Evolutionary conservation across 2,797 vertebrate genomes (phyloP).

Genomic region (Sciurus carolinensis): DNA sequence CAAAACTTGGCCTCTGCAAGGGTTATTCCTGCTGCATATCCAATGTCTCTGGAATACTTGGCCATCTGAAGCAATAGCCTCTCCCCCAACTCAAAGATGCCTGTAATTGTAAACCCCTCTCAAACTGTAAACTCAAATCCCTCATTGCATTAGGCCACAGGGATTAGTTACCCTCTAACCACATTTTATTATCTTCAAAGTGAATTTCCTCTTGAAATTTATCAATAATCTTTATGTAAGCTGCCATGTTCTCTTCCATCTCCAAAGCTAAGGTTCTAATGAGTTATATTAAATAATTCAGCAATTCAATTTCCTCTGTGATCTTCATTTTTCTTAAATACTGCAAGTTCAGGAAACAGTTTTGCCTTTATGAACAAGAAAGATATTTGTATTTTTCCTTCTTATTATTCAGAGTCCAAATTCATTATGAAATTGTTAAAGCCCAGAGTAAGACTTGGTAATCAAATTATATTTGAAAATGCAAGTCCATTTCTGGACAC

Average conservation of each 20-base stretch:
- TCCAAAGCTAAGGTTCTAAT: constrained; percentile 18
- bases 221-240: constrained; percentile 52
- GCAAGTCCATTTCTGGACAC: constrained; percentile 22
- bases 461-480: constrained; percentile 28
- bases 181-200: constrained; percentile 68
- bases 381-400: constrained; percentile 35
- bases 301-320: constrained; percentile 54
- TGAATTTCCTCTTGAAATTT: constrained; percentile 70
- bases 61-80: constrained; percentile 41
- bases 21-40: constrained; percentile 57
- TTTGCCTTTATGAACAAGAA: constrained; percentile 54
- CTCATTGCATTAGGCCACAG: background rate
- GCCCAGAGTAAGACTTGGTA: constrained; percentile 7
- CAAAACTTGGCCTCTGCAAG: constrained; percentile 66
- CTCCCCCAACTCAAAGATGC: constrained; percentile 46
- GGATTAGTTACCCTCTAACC: constrained; percentile 9
- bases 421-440: constrained; percentile 42
- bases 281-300: constrained; percentile 71
- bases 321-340: constrained; percentile 55
- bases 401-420: constrained; percentile 46
- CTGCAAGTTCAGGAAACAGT: background rate
- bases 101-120: constrained; percentile 60
- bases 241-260: constrained; percentile 54
- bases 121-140: constrained; percentile 37
- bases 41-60: constrained; percentile 17